Percentiles rank a stretch among this genome's conserved stretches.
These are phyloP conservation scores for Agriopis marginaria DNA, from an alignment of 2,888 invertebrate genomes.

Conservation along the genomic window DNA sequence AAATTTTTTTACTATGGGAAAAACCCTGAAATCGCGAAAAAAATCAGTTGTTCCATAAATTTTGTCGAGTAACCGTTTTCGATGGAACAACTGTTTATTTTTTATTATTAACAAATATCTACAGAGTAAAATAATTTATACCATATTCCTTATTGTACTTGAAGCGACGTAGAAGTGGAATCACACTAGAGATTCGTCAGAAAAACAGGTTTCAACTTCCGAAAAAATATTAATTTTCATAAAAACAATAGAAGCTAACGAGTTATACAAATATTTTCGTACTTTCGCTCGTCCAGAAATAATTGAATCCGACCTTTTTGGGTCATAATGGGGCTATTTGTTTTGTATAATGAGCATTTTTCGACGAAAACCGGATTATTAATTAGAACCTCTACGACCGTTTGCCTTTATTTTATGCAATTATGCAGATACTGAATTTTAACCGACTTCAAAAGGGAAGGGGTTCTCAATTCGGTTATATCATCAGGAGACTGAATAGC, in stretches of 20 bases:
- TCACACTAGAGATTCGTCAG: background rate
- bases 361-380: constrained; percentile 4
- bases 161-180: too few species aligned
- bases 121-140: too few species aligned
- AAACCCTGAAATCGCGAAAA: too few species aligned
- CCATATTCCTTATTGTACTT: too few species aligned
- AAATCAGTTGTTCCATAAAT: too few species aligned
- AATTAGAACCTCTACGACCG: background rate
- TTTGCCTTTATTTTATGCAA: background rate
- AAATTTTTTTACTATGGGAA: too few species aligned
- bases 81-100: too few species aligned
- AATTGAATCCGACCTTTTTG: constrained; percentile 19
- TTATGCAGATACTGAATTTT: background rate
- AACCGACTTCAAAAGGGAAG: too few species aligned
- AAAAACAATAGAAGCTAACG: constrained; percentile 17
- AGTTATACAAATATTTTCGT: constrained; percentile 12
- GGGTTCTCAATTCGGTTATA: too few species aligned
- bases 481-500: too few species aligned
- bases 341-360: constrained; percentile 20
- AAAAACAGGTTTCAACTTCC: background rate
- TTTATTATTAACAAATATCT: too few species aligned
- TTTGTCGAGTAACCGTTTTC: too few species aligned
- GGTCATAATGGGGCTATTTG: constrained; percentile 23
- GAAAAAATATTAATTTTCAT: constrained; percentile 7
- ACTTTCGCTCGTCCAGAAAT: constrained; percentile 11